phyloP scores from a whole-genome alignment of 2,797 vertebrate genomes.

The Melanogrammus aeglefinus region DNA sequence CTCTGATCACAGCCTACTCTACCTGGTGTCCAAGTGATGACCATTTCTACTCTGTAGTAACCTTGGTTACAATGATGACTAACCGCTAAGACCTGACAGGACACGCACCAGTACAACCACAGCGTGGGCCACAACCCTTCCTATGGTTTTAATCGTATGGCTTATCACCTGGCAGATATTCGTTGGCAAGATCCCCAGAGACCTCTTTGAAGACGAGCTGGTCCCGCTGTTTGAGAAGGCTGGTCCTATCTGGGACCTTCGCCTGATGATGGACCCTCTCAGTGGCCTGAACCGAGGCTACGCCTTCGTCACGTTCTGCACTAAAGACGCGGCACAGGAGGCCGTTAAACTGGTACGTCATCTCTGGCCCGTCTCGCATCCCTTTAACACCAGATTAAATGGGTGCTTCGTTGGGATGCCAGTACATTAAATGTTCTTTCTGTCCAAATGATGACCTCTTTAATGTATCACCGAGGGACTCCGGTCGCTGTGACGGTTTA shows the following conservation, averaged over 20 bases:
- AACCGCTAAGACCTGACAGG: constrained; percentile 67
- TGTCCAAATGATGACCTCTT: constrained; percentile 57
- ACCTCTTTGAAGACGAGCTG: constrained; percentile 98
- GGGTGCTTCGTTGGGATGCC: not conserved
- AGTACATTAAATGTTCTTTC: not conserved
- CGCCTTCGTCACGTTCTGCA: constrained; percentile 99
- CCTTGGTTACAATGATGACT: constrained; percentile 58
- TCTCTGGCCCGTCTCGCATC: not conserved
- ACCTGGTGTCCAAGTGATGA: constrained; percentile 57
- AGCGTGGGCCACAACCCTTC: not conserved
- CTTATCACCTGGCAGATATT: constrained; percentile 82
- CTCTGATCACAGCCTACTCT: constrained; percentile 5
- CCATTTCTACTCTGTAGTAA: constrained; percentile 49
- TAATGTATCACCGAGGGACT: constrained; percentile 52
- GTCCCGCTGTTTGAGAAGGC: constrained; percentile 99
- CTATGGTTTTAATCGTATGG: not conserved
- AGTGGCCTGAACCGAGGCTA: constrained; percentile 98
- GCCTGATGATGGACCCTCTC: constrained; percentile 99
- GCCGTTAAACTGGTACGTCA: constrained; percentile 93
- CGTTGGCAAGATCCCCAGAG: constrained; percentile 98
- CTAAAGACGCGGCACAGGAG: constrained; percentile 98
- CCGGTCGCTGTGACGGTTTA: constrained; percentile 57
- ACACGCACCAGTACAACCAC: constrained; percentile 22
- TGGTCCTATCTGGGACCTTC: constrained; percentile 97
- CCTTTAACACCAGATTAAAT: not conserved